Percentiles rank a stretch among this genome's conserved stretches.
phyloP scores from a whole-genome alignment of 2,113 vertebrate genomes.

The Oreochromis aureus region DNA sequence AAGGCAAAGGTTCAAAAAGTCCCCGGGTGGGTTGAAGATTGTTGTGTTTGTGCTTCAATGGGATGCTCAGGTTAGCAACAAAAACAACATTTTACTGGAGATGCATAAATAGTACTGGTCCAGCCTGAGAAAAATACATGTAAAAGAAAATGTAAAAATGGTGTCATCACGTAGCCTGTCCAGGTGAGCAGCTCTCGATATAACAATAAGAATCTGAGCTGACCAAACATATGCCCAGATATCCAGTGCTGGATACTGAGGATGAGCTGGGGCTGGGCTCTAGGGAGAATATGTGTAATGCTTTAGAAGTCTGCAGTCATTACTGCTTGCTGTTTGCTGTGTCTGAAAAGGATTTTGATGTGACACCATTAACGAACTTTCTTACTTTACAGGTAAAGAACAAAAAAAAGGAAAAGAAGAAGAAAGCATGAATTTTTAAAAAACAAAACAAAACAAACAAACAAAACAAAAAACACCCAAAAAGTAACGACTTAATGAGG shows the following conservation, averaged over 20 bases:
- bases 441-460: neutral
- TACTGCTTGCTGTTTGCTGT: neutral
- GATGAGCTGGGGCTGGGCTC: neutral
- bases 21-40: neutral
- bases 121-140: neutral
- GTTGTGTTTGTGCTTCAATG: neutral
- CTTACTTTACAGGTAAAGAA: neutral
- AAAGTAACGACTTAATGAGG: conserved; percentile 20
- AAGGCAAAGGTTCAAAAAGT: neutral
- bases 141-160: neutral
- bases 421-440: neutral
- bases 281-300: neutral
- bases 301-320: neutral
- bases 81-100: neutral
- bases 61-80: neutral
- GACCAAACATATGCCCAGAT: neutral
- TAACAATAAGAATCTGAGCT: neutral
- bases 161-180: neutral
- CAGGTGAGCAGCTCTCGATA: neutral
- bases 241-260: neutral
- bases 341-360: neutral
- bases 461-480: neutral
- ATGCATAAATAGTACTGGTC: neutral
- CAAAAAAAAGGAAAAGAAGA: neutral
- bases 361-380: neutral